These are phyloP conservation scores for Bubo scandiacus DNA, from an alignment of 2,113 vertebrate genomes.

Conservation along the genomic window DNA sequence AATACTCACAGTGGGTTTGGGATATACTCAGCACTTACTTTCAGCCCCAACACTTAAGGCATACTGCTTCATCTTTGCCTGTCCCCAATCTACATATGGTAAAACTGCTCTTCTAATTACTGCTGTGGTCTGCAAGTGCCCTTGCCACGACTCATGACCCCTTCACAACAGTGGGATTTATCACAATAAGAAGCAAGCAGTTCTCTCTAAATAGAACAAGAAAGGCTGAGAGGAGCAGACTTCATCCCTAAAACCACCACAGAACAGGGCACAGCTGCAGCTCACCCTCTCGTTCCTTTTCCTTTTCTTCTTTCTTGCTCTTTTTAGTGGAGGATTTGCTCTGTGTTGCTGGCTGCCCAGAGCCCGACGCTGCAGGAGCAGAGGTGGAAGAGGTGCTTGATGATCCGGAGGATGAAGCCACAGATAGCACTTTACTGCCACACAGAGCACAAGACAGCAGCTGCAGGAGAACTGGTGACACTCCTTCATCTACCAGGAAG, in stretches of 20 bases:
- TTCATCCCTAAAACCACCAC: neutral
- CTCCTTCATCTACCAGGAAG: constrained; percentile 96
- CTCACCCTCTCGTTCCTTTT: constrained; percentile 95
- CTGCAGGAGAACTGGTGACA: constrained; percentile 93
- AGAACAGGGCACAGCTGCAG: neutral
- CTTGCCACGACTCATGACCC: fast-evolving
- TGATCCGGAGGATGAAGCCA: constrained; percentile 75
- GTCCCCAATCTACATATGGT: neutral
- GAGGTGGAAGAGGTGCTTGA: constrained; percentile 74
- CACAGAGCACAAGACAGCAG: constrained; percentile 95
- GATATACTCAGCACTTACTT: neutral
- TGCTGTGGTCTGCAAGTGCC: neutral
- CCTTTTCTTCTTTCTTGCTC: constrained; percentile 98
- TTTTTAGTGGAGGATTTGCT: constrained; percentile 94
- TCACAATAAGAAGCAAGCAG: neutral
- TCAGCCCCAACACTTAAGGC: neutral
- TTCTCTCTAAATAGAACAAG: neutral
- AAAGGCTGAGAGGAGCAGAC: neutral
- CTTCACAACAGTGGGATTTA: neutral
- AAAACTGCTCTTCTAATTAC: neutral
- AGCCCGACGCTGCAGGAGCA: constrained; percentile 53
- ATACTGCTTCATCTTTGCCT: neutral
- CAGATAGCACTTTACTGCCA: constrained; percentile 94
- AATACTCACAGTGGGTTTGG: neutral
- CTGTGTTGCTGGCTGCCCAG: constrained; percentile 83